phyloP scores from a whole-genome alignment of 1,140 invertebrate species.

The Melanaphis sacchari region DNA sequence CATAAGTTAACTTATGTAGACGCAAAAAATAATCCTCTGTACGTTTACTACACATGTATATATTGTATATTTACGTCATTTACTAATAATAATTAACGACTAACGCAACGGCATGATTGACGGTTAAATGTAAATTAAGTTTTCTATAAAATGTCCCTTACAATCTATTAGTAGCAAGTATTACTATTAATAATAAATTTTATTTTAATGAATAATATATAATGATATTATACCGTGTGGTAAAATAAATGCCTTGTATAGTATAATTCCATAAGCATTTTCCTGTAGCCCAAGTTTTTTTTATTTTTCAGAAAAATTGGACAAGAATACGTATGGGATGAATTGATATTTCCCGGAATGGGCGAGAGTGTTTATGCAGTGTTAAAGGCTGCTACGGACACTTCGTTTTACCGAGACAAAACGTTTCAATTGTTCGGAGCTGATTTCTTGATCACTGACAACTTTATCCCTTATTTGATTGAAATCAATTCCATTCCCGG shows the following conservation, averaged over 20 bases:
- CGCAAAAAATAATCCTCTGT: too few species aligned
- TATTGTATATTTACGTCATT: too few species aligned
- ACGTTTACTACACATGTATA: too few species aligned
- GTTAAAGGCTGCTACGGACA: constrained; percentile 84
- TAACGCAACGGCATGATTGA: too few species aligned
- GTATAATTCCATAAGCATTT: neutral
- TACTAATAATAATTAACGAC: too few species aligned
- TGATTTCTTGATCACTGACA: constrained; percentile 90
- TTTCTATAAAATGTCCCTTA: too few species aligned
- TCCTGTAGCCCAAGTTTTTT: neutral
- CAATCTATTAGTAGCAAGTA: too few species aligned
- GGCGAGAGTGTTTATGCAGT: constrained; percentile 85
- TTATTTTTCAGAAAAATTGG: constrained; percentile 67
- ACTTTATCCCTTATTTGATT: constrained; percentile 89
- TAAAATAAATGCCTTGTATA: neutral
- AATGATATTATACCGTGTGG: neutral
- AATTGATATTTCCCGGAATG: constrained; percentile 88
- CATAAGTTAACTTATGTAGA: too few species aligned
- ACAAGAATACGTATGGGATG: constrained; percentile 77
- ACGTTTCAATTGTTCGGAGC: constrained; percentile 93
- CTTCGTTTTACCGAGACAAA: constrained; percentile 85
- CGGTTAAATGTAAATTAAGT: too few species aligned
- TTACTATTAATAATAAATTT: too few species aligned
- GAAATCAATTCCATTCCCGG: constrained; percentile 95
- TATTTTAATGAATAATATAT: too few species aligned